Evolutionary conservation across 2,888 invertebrate genomes (phyloP).

Genomic region (Dryobota labecula): DNA sequence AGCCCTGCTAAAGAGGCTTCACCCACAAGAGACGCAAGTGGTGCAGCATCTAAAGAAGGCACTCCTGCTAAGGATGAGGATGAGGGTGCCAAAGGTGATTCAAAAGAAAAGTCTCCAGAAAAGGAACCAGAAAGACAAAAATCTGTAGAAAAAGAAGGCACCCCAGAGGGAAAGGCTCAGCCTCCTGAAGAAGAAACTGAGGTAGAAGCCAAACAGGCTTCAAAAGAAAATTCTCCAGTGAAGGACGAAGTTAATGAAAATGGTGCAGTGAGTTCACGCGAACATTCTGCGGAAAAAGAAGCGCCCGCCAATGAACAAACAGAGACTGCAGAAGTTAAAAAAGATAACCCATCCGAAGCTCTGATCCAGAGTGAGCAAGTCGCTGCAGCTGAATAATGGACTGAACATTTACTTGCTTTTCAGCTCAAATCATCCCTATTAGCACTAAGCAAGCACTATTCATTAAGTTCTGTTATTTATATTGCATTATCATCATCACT

Average conservation of each 20-base stretch:
- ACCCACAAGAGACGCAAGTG: conserved; percentile 67
- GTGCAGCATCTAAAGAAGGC: conserved; percentile 69
- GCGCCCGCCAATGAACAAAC: conserved; percentile 57
- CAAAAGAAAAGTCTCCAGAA: conserved; percentile 69
- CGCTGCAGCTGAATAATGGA: conserved; percentile 81
- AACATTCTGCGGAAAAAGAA: conserved; percentile 84
- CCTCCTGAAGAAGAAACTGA: conserved; percentile 74
- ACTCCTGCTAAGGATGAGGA: conserved; percentile 72
- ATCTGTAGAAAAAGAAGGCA: conserved; percentile 75
- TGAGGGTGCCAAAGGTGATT: conserved; percentile 59
- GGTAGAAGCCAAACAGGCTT: conserved; percentile 72
- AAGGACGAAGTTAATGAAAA: conserved; percentile 83
- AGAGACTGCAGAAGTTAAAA: conserved; percentile 76
- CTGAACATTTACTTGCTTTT: conserved; percentile 78
- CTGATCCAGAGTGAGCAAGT: conserved; percentile 86
- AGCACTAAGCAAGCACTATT: conserved; percentile 87
- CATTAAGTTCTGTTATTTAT: conserved; percentile 86
- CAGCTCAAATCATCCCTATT: conserved; percentile 87
- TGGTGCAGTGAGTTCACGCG: conserved; percentile 85
- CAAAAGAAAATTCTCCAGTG: conserved; percentile 80
- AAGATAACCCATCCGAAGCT: conserved; percentile 83
- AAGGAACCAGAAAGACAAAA: conserved; percentile 76
- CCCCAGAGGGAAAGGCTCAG: conserved; percentile 65
- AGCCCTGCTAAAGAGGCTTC: conserved; percentile 71
- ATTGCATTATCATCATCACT: conserved; percentile 79